Evolutionary conservation across 2,888 invertebrate species (phyloP).

Genomic region (Lochmaea capreae): DNA sequence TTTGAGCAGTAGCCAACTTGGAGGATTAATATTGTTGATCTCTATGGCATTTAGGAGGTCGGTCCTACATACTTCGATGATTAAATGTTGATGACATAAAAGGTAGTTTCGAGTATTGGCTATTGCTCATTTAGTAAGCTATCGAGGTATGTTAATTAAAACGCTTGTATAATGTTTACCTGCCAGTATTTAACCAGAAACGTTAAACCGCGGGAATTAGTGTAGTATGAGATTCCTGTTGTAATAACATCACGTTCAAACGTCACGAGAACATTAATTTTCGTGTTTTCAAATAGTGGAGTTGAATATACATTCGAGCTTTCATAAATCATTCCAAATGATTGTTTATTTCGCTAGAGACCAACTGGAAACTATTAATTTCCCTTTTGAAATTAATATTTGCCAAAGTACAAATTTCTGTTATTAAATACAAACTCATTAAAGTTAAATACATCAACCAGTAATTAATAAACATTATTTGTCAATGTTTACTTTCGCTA

Average conservation of each 20-base stretch:
- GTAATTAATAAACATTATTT: not conserved
- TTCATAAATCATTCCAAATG: conserved; percentile 22
- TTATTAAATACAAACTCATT: not conserved
- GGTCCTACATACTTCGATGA: not conserved
- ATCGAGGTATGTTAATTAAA: conserved; percentile 11
- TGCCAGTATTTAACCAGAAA: conserved; percentile 3
- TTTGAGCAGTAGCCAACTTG: not conserved
- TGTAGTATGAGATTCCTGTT: conserved; percentile 12
- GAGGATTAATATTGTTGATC: not conserved
- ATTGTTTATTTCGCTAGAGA: conserved; percentile 30
- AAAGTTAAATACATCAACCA: not conserved
- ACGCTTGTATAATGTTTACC: conserved; percentile 9
- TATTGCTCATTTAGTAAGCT: conserved; percentile 1
- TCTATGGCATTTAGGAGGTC: not conserved
- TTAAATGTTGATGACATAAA: conserved; percentile 8
- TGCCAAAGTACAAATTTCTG: not conserved
- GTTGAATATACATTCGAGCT: not conserved
- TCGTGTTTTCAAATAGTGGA: conserved; percentile 15
- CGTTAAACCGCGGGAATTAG: conserved; percentile 5
- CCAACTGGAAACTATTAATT: conserved; percentile 24
- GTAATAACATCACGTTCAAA: conserved; percentile 20
- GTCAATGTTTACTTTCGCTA: not conserved
- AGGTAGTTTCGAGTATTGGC: not conserved
- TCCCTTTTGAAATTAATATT: conserved; percentile 7
- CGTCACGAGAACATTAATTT: conserved; percentile 23